Evolutionary conservation across 1,140 invertebrate species (phyloP).

Genomic region (Fopius arisanus): DNA sequence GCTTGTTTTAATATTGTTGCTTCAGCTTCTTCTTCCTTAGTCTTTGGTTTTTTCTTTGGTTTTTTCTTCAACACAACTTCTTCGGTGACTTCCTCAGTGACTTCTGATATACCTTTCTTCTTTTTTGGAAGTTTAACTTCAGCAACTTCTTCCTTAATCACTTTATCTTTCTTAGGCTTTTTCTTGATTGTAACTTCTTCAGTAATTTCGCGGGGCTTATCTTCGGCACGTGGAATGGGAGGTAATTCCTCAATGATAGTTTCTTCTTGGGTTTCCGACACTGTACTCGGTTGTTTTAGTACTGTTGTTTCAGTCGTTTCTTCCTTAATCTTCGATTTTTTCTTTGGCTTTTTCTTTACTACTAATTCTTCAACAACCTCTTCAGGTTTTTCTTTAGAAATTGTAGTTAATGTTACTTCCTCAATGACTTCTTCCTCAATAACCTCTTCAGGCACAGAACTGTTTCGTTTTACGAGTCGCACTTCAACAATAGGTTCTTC

Average conservation of each 20-base stretch:
- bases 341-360: background rate
- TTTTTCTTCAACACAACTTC: conserved; percentile 49
- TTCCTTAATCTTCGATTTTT: conserved; percentile 42
- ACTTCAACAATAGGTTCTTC: conserved; percentile 47
- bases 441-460: conserved; percentile 40
- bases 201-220: conserved; percentile 36
- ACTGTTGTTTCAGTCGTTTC: conserved; percentile 47
- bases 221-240: no score
- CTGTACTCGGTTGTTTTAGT: conserved; percentile 32
- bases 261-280: no score
- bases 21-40: conserved; percentile 45
- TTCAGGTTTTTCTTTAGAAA: conserved; percentile 38
- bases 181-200: conserved; percentile 40
- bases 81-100: conserved; percentile 42
- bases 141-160: conserved; percentile 42
- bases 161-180: conserved; percentile 51
- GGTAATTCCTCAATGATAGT: no score
- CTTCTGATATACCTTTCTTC: conserved; percentile 19
- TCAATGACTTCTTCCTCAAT: conserved; percentile 40
- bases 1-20: conserved; percentile 38
- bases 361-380: background rate
- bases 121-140: conserved; percentile 53
- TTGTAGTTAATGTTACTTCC: conserved; percentile 55
- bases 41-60: conserved; percentile 53
- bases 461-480: conserved; percentile 33